phyloP scores from a whole-genome alignment of 1,140 invertebrate species.

The Neotoxoptera formosana region DNA sequence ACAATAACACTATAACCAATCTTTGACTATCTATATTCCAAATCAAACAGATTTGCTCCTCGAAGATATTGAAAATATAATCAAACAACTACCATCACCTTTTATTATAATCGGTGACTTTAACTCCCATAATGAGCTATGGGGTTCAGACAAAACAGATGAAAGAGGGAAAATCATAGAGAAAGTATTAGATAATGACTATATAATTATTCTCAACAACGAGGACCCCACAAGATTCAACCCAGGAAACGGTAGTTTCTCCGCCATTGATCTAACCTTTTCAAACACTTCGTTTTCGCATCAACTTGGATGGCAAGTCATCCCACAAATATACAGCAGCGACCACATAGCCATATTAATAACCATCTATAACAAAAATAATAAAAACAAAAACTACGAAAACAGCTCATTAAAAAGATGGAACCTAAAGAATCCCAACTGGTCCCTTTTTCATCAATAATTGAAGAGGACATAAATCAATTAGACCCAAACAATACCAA shows the following conservation, averaged over 20 bases:
- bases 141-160: slow-evolving; percentile 20
- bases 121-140: background rate
- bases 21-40: no score
- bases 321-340: background rate
- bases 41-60: no score
- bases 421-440: no score
- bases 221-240: background rate
- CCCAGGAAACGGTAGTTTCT: background rate
- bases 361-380: background rate
- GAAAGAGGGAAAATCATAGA: slow-evolving; percentile 22
- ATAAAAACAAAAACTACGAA: background rate
- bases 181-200: background rate
- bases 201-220: background rate
- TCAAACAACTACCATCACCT: slow-evolving; percentile 1
- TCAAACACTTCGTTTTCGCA: background rate
- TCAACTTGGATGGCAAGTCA: background rate
- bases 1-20: no score
- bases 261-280: background rate
- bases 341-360: background rate
- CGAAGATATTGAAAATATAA: background rate
- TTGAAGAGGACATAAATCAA: no score
- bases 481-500: no score
- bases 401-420: no score
- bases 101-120: slow-evolving; percentile 27
- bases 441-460: no score